Evolutionary conservation across 2,113 vertebrate genomes (phyloP).

Genomic region (Scomber japonicus): DNA sequence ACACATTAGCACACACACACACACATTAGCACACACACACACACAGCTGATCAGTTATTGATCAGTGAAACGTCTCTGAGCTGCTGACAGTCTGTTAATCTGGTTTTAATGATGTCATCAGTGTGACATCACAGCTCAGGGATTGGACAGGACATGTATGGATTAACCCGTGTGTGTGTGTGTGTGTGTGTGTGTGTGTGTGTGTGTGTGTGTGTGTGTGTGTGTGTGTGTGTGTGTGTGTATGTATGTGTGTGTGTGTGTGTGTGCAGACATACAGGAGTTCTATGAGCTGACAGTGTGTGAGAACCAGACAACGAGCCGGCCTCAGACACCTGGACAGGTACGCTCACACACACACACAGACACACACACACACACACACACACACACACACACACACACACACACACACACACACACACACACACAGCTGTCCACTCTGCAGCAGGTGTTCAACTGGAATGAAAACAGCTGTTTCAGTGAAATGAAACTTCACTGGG

Average conservation of each 20-base stretch:
- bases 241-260: constrained; percentile 36
- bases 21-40: background rate
- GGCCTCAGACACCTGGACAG: constrained; percentile 67
- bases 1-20: constrained; percentile 11
- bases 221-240: constrained; percentile 41
- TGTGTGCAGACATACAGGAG: constrained; percentile 80
- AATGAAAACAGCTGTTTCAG: too few relatives aligned
- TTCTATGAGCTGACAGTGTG: constrained; percentile 76
- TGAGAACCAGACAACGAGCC: constrained; percentile 68
- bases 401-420: too few relatives aligned
- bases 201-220: background rate
- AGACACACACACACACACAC: too few relatives aligned
- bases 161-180: constrained; percentile 23
- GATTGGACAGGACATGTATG: constrained; percentile 2
- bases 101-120: constrained; percentile 53
- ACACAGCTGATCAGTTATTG: too few relatives aligned
- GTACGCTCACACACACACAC: constrained; percentile 52
- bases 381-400: too few relatives aligned
- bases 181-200: constrained; percentile 1
- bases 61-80: too few relatives aligned
- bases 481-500: too few relatives aligned
- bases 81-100: constrained; percentile 15
- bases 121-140: constrained; percentile 3
- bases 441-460: too few relatives aligned
- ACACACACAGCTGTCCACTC: too few relatives aligned